These are phyloP conservation scores for Pocillopora meandrina DNA, from an alignment of 92 coral and sea anemone genomes.

Conservation along the genomic window DNA sequence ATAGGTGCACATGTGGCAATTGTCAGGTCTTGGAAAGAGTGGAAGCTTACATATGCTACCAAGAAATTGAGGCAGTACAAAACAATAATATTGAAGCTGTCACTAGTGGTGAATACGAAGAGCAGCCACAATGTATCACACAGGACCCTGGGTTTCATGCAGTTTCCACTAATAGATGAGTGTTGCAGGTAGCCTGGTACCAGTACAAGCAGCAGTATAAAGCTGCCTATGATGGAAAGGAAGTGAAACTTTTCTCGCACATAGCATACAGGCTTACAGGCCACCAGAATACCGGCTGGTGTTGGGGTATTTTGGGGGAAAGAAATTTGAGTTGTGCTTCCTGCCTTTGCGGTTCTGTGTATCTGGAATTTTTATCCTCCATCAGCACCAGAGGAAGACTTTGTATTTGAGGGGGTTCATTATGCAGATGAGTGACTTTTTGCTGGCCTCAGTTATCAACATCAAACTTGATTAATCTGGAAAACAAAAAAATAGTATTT, in stretches of 20 bases:
- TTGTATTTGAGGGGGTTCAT: conserved; percentile 40
- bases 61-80: conserved; percentile 26
- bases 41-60: conserved; percentile 34
- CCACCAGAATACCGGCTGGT: conserved; percentile 26
- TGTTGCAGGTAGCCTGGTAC: conserved; percentile 30
- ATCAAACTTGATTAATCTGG: not conserved
- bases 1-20: conserved; percentile 36
- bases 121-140: conserved; percentile 32
- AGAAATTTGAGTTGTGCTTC: conserved; percentile 40
- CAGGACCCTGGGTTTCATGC: conserved; percentile 39
- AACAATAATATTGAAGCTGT: conserved; percentile 36
- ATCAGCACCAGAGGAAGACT: conserved; percentile 43
- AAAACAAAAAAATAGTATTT: not conserved
- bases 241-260: conserved; percentile 37
- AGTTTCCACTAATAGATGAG: conserved; percentile 39
- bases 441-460: not conserved
- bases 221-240: conserved; percentile 17
- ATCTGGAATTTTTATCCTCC: conserved; percentile 40
- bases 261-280: conserved; percentile 27
- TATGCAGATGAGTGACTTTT: conserved; percentile 23
- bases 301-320: conserved; percentile 42
- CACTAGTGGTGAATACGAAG: conserved; percentile 14
- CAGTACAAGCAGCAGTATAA: conserved; percentile 36
- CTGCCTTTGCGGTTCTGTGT: conserved; percentile 47
- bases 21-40: conserved; percentile 39